A percentile compares a stretch with the other conserved stretches of the same genome.
These are phyloP conservation scores for Apotomis capreana DNA, from an alignment of 2,888 invertebrate species.

Conservation along the genomic window DNA sequence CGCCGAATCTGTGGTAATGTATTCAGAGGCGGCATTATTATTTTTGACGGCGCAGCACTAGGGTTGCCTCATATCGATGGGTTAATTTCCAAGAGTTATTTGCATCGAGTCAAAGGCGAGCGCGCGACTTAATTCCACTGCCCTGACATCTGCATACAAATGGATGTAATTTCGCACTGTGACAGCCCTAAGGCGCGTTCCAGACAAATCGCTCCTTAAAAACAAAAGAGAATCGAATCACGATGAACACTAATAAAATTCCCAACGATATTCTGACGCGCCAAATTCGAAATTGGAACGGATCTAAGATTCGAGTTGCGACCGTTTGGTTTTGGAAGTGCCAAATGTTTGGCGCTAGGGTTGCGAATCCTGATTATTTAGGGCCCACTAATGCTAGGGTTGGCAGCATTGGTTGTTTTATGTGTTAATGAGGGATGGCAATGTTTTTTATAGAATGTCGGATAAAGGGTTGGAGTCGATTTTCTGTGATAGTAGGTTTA, in stretches of 20 bases:
- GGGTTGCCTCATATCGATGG: constrained; percentile 68
- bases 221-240: background rate
- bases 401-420: constrained; percentile 52
- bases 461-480: constrained; percentile 55
- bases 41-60: constrained; percentile 31
- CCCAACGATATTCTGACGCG: background rate
- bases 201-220: constrained; percentile 68
- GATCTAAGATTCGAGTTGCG: background rate
- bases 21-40: constrained; percentile 42
- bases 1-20: constrained; percentile 41
- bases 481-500: constrained; percentile 44
- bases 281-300: background rate
- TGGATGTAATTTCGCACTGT: constrained; percentile 77
- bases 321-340: constrained; percentile 7
- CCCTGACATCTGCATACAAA: constrained; percentile 77
- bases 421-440: constrained; percentile 59
- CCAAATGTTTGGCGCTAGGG: constrained; percentile 54
- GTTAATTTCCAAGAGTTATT: constrained; percentile 79
- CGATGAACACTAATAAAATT: background rate
- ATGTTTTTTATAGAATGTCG: constrained; percentile 59
- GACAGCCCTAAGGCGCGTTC: constrained; percentile 70
- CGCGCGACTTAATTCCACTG: constrained; percentile 65
- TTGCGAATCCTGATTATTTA: constrained; percentile 48
- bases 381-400: constrained; percentile 43
- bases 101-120: constrained; percentile 69